Conservation (phyloP, 2,113 vertebrate genomes). For the Oreochromis aureus region DNA sequence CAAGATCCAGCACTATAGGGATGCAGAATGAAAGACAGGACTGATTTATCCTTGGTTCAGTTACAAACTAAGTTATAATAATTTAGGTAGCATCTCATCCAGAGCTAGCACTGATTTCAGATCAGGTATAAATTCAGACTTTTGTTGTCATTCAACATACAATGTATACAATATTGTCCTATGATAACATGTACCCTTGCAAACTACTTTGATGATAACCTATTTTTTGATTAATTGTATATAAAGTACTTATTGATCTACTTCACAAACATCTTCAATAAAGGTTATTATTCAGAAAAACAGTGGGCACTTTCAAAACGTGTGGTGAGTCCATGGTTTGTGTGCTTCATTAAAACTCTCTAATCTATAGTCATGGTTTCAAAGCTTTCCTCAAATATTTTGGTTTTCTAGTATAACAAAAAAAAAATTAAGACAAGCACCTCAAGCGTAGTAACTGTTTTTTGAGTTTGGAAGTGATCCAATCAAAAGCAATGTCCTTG, state of each 20-base stretch:
- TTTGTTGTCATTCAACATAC: background rate
- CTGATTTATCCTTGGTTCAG: background rate
- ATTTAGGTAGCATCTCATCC: background rate
- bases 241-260: conserved; percentile 45
- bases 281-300: conserved; percentile 55
- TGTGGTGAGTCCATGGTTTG: background rate
- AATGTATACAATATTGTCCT: conserved; percentile 8
- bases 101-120: background rate
- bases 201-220: conserved; percentile 23
- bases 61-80: background rate
- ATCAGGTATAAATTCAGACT: background rate
- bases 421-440: background rate
- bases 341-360: background rate
- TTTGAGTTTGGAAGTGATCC: background rate
- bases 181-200: conserved; percentile 32
- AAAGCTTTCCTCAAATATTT: background rate
- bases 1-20: background rate
- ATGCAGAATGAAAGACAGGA: background rate
- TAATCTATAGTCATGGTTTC: background rate
- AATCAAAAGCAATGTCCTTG: background rate
- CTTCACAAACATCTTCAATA: conserved; percentile 64
- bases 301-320: background rate
- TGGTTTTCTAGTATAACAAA: background rate
- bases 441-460: fast-evolving
- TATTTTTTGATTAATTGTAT: conserved; percentile 64